These are phyloP conservation scores for Heliornis fulica DNA, from an alignment of 2,113 vertebrate species.

Conservation along the genomic window DNA sequence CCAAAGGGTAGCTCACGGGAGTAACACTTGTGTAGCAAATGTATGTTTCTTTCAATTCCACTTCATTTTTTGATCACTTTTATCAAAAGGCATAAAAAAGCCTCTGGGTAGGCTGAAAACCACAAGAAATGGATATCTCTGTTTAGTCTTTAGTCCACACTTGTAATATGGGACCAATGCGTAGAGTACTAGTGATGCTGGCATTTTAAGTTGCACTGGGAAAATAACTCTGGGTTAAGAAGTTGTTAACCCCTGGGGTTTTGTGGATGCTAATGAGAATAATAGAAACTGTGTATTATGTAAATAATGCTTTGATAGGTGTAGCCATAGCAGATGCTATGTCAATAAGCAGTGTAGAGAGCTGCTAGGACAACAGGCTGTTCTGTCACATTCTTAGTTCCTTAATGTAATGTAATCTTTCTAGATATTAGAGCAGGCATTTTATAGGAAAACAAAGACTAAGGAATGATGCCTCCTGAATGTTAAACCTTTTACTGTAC, in stretches of 20 bases:
- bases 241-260: not conserved
- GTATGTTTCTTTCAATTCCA: not conserved
- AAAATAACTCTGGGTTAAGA: constrained; percentile 43
- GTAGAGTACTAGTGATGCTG: constrained; percentile 31
- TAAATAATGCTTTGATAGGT: constrained; percentile 43
- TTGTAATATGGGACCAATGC: constrained; percentile 47
- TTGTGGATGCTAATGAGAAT: constrained; percentile 21
- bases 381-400: constrained; percentile 23
- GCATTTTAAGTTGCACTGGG: constrained; percentile 54
- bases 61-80: not conserved
- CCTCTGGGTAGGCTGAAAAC: not conserved
- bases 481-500: constrained; percentile 34
- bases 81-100: not conserved
- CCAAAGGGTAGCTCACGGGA: not conserved
- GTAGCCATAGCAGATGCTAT: constrained; percentile 41
- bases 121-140: not conserved
- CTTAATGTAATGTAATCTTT: not conserved
- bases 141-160: not conserved
- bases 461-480: constrained; percentile 71
- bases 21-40: not conserved
- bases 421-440: constrained; percentile 26
- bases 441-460: constrained; percentile 38
- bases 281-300: constrained; percentile 37
- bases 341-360: constrained; percentile 45
- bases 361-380: constrained; percentile 1